Percentiles rank a stretch among this genome's conserved stretches.
These are phyloP conservation scores for Tinea semifulvella DNA, from an alignment of 2,888 invertebrate species.

Conservation along the genomic window DNA sequence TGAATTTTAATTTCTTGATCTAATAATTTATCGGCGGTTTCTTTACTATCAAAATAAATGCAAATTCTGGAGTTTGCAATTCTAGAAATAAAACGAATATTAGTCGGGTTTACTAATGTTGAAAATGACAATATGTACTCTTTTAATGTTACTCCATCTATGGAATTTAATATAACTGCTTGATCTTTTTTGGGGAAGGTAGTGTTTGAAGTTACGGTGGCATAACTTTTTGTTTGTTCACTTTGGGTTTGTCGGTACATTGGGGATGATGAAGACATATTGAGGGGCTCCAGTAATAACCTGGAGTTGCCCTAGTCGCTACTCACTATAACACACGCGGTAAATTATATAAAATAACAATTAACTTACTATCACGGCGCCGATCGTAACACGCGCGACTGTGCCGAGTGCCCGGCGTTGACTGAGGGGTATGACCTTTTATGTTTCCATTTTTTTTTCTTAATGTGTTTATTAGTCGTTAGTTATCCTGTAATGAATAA, in stretches of 20 bases:
- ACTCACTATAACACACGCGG: no score
- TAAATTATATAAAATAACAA: no score
- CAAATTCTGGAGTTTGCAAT: constrained; percentile 19
- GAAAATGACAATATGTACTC: constrained; percentile 18
- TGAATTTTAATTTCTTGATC: constrained; percentile 15
- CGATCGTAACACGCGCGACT: no score
- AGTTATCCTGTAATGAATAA: no score
- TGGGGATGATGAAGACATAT: no score
- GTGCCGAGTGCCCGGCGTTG: no score
- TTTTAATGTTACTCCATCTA: constrained; percentile 18
- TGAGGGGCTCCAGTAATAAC: no score
- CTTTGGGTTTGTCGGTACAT: constrained; percentile 9
- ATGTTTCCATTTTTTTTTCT: no score
- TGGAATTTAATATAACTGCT: constrained; percentile 19
- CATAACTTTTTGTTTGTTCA: constrained; percentile 15
- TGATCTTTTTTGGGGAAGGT: constrained; percentile 21
- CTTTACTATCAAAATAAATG: constrained; percentile 17
- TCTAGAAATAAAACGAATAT: constrained; percentile 18
- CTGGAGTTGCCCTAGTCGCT: no score
- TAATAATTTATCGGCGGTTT: constrained; percentile 17
- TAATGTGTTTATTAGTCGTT: no score
- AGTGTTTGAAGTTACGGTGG: constrained; percentile 16
- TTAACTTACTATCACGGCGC: no score
- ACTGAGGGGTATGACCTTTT: no score
- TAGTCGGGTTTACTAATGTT: constrained; percentile 10